Evolutionary conservation across 2,113 vertebrate genomes (phyloP).

Genomic region (Salminus brasiliensis): DNA sequence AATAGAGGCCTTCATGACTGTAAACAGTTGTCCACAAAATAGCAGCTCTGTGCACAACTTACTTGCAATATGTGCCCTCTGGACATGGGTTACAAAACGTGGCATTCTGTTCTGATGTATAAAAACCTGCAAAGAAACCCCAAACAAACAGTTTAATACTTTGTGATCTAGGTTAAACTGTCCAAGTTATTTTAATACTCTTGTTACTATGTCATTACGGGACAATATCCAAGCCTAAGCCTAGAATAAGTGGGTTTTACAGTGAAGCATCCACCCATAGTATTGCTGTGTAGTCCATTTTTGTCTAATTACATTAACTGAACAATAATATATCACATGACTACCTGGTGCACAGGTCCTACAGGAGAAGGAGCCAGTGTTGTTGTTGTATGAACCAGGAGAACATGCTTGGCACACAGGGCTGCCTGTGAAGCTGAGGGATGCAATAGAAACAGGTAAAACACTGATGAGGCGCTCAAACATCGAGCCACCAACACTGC

Average conservation of each 20-base stretch:
- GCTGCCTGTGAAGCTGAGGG: constrained; percentile 74
- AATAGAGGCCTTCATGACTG: neutral
- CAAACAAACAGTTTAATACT: neutral
- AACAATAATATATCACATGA: neutral
- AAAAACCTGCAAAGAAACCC: constrained; percentile 74
- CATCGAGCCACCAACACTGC: neutral
- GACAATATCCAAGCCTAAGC: neutral
- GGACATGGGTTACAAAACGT: constrained; percentile 78
- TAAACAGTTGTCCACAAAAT: neutral
- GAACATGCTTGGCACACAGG: constrained; percentile 76
- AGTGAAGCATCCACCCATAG: neutral
- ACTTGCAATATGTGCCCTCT: constrained; percentile 85
- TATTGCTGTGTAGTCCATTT: neutral
- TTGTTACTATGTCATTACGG: neutral
- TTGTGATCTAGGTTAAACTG: neutral
- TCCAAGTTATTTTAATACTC: neutral
- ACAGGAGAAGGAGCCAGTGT: constrained; percentile 74
- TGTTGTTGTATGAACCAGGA: constrained; percentile 75
- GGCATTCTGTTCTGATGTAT: constrained; percentile 72
- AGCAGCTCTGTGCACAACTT: constrained; percentile 52
- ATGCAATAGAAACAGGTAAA: constrained; percentile 5
- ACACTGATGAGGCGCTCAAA: neutral
- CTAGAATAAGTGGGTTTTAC: neutral
- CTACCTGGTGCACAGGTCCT: constrained; percentile 78
- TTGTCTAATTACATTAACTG: neutral